Evolutionary conservation across 2,113 vertebrate species (phyloP).

Genomic region (Carollia perspicillata): DNA sequence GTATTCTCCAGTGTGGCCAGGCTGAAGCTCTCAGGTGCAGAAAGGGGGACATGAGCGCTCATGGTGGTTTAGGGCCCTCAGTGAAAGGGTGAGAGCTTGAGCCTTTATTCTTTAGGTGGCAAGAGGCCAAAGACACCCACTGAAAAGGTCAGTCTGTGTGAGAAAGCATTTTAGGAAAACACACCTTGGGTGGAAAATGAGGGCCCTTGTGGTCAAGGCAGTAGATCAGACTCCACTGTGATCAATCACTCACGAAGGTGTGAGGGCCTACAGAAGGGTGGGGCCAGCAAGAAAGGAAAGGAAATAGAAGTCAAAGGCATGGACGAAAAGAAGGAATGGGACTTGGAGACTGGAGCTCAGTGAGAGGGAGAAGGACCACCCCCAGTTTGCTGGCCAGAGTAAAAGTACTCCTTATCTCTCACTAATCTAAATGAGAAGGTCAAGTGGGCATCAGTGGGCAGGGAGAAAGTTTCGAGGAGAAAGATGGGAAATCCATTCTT

Average conservation of each 20-base stretch:
- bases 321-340: not conserved
- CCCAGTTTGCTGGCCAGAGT: no score
- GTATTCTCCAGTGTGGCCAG: not conserved
- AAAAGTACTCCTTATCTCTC: not conserved
- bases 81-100: not conserved
- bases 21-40: not conserved
- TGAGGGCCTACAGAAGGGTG: not conserved
- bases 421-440: not conserved
- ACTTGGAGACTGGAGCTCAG: not conserved
- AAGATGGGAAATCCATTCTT: not conserved
- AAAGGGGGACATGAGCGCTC: not conserved
- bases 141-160: not conserved
- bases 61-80: not conserved
- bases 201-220: not conserved
- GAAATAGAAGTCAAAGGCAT: not conserved
- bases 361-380: not conserved
- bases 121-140: not conserved
- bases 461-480: not conserved
- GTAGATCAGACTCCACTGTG: not conserved
- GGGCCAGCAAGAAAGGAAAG: not conserved
- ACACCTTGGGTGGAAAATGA: not conserved
- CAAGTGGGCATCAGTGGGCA: not conserved
- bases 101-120: not conserved
- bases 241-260: rapidly evolving
- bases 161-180: not conserved